Conservation (phyloP, 2,113 vertebrate species). For the Pycnonotus jocosus region DNA sequence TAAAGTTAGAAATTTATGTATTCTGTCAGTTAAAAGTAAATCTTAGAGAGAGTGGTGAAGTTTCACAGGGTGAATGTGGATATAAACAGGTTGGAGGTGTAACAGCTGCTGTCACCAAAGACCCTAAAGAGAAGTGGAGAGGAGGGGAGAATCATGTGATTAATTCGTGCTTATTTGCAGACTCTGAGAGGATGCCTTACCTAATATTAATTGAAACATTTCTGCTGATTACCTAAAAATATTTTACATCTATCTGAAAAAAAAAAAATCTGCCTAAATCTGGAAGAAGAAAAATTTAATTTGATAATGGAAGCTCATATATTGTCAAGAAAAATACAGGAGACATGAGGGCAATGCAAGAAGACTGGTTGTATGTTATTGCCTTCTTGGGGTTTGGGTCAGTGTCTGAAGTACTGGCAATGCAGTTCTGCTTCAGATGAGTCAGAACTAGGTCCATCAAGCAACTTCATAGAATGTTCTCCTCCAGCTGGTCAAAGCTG, state of each 20-base stretch:
- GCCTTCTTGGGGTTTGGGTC: neutral
- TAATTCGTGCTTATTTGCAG: neutral
- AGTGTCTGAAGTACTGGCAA: neutral
- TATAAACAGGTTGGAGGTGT: neutral
- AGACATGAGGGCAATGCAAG: neutral
- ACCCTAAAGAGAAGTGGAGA: neutral
- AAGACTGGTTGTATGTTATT: neutral
- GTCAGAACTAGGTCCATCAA: neutral
- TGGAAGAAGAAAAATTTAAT: neutral
- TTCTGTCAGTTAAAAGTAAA: neutral
- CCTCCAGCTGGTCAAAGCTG: neutral
- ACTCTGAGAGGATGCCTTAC: neutral
- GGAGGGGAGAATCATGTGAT: neutral
- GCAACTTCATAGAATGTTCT: neutral
- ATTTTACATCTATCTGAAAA: neutral
- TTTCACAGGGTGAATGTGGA: neutral
- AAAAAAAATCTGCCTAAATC: neutral
- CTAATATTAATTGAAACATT: neutral
- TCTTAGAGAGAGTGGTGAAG: neutral
- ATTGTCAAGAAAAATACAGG: neutral
- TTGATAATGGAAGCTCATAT: neutral
- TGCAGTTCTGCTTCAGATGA: neutral
- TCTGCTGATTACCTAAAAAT: neutral
- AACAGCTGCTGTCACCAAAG: neutral
- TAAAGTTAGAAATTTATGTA: neutral